Evolutionary conservation across 2,888 invertebrate species (phyloP).

Genomic region (Thera obeliscata): DNA sequence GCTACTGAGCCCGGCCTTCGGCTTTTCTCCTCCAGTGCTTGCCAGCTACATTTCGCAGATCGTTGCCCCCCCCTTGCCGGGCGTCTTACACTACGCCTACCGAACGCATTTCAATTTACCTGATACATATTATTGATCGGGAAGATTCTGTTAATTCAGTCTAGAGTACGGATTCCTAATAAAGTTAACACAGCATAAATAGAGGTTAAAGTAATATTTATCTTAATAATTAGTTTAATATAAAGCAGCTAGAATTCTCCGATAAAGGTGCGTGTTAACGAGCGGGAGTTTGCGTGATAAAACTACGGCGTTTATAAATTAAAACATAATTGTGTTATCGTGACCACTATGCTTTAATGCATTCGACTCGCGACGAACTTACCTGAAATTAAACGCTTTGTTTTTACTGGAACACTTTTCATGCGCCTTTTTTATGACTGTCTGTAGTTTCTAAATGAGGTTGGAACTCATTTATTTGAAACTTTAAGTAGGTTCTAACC

Average conservation of each 20-base stretch:
- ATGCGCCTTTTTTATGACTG: constrained; percentile 8
- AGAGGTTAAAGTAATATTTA: constrained; percentile 78
- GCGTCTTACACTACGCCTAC: too few species aligned
- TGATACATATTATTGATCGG: too few species aligned
- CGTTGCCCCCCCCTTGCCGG: too few species aligned
- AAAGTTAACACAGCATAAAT: constrained; percentile 34
- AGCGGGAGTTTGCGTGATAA: constrained; percentile 71
- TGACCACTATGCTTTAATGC: constrained; percentile 79
- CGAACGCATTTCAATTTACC: too few species aligned
- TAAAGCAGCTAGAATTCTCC: constrained; percentile 75
- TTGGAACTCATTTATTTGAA: background rate
- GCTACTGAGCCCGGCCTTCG: too few species aligned
- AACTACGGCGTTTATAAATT: constrained; percentile 79
- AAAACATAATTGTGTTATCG: constrained; percentile 84
- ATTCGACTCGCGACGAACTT: constrained; percentile 55
- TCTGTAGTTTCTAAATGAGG: constrained; percentile 7
- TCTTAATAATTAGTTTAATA: constrained; percentile 83
- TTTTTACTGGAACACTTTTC: constrained; percentile 37
- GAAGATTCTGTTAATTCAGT: background rate
- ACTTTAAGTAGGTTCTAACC: background rate
- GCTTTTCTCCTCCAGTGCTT: too few species aligned
- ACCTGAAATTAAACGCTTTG: constrained; percentile 39
- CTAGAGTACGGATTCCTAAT: constrained; percentile 2
- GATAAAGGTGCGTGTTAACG: constrained; percentile 79
- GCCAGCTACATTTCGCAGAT: too few species aligned